phyloP scores from a whole-genome alignment of 2,797 vertebrate species.

The Emydoidea blandingii region DNA sequence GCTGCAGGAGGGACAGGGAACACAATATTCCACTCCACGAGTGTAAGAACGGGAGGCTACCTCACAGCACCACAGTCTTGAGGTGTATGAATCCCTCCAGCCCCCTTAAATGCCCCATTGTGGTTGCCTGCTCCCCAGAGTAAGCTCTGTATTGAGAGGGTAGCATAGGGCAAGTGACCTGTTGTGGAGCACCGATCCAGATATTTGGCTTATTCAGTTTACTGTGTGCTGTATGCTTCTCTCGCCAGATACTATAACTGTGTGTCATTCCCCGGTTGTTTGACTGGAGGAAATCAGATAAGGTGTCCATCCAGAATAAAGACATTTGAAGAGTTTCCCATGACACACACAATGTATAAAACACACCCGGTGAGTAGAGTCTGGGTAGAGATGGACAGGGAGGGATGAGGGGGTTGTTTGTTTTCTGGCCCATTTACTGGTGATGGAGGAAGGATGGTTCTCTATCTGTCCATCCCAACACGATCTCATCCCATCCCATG shows the following conservation, averaged over 20 bases:
- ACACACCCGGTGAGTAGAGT: conserved; percentile 85
- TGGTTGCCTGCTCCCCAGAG: neutral
- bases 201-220: neutral
- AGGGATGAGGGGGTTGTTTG: neutral
- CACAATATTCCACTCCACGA: neutral
- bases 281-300: conserved; percentile 88
- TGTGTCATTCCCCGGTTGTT: conserved; percentile 91
- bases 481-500: conserved; percentile 14
- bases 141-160: neutral
- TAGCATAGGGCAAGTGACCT: neutral
- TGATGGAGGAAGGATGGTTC: neutral
- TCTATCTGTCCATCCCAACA: conserved; percentile 58
- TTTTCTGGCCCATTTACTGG: conserved; percentile 35
- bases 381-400: neutral
- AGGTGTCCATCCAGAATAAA: conserved; percentile 90
- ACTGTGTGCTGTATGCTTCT: conserved; percentile 15
- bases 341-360: conserved; percentile 89
- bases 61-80: neutral
- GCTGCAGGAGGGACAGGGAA: neutral
- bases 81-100: neutral
- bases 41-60: neutral
- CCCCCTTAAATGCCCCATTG: neutral
- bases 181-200: neutral
- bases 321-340: conserved; percentile 95
- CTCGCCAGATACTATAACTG: conserved; percentile 95